Conservation (phyloP, 2,888 invertebrate species). For the Coelinius sp. region DNA sequence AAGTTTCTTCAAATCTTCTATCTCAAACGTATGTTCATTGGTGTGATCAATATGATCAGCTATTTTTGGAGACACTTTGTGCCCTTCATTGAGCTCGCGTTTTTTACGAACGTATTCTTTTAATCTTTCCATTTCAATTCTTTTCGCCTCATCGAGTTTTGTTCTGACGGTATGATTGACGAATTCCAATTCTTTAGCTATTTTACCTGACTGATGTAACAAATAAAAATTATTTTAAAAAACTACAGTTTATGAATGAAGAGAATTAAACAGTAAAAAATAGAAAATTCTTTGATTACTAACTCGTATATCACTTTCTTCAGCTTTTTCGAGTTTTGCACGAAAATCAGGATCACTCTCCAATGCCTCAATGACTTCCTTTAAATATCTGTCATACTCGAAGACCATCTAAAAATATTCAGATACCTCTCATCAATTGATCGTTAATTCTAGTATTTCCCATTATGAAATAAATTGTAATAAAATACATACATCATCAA, state of each 20-base stretch:
- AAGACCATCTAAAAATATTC: conserved; percentile 15
- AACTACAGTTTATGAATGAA: neutral
- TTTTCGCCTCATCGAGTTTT: conserved; percentile 92
- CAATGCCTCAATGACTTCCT: conserved; percentile 89
- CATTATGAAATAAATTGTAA: neutral
- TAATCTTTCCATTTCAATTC: conserved; percentile 87
- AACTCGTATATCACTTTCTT: conserved; percentile 88
- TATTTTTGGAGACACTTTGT: conserved; percentile 71
- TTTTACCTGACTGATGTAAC: conserved; percentile 83
- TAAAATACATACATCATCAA: conserved; percentile 40
- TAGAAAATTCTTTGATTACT: conserved; percentile 52
- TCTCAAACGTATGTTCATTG: conserved; percentile 94
- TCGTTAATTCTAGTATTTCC: neutral
- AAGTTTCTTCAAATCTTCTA: conserved; percentile 92
- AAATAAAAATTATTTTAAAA: conserved; percentile 1
- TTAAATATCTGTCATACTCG: conserved; percentile 78
- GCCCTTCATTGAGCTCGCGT: conserved; percentile 76
- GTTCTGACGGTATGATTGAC: conserved; percentile 90
- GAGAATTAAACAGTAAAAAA: neutral
- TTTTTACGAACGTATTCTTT: conserved; percentile 80
- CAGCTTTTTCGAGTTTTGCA: conserved; percentile 84
- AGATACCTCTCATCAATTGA: neutral
- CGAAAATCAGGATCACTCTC: conserved; percentile 91
- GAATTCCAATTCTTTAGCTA: conserved; percentile 91
- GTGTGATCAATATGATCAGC: conserved; percentile 87